Conservation (phyloP, 2,113 vertebrate species). For the Xiphophorus maculatus region DNA sequence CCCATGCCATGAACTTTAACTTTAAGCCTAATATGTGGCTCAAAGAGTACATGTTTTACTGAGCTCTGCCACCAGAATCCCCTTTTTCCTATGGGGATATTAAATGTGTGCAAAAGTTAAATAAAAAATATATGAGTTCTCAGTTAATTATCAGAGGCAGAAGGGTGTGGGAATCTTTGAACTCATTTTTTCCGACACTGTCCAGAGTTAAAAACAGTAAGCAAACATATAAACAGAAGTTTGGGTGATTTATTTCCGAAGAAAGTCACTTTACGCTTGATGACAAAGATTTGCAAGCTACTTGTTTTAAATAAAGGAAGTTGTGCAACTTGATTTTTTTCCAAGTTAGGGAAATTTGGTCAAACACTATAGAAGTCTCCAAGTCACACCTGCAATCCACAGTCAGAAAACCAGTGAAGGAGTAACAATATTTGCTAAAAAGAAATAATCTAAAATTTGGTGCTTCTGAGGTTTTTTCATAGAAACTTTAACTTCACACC, state of each 20-base stretch:
- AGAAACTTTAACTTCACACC: background rate
- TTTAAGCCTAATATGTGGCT: background rate
- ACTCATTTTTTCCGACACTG: background rate
- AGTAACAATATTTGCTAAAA: background rate
- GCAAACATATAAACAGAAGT: background rate
- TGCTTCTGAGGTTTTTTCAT: background rate
- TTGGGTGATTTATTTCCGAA: background rate
- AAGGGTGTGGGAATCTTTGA: background rate
- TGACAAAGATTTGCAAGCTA: background rate
- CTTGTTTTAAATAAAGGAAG: too few relatives aligned
- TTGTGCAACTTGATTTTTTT: background rate
- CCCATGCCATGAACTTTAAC: background rate
- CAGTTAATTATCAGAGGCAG: background rate
- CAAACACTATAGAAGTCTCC: background rate
- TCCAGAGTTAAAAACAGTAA: background rate
- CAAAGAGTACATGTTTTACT: background rate
- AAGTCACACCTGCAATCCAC: background rate
- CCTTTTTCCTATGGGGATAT: background rate
- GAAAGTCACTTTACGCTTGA: background rate
- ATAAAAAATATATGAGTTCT: background rate
- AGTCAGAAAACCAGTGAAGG: background rate
- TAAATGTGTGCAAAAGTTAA: background rate
- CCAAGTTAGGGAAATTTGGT: background rate
- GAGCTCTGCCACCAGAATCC: background rate
- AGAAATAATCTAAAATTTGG: background rate